Percentiles rank a stretch among this genome's conserved stretches.
phyloP scores from a whole-genome alignment of 2,797 vertebrate species.

The Alauda arvensis region DNA sequence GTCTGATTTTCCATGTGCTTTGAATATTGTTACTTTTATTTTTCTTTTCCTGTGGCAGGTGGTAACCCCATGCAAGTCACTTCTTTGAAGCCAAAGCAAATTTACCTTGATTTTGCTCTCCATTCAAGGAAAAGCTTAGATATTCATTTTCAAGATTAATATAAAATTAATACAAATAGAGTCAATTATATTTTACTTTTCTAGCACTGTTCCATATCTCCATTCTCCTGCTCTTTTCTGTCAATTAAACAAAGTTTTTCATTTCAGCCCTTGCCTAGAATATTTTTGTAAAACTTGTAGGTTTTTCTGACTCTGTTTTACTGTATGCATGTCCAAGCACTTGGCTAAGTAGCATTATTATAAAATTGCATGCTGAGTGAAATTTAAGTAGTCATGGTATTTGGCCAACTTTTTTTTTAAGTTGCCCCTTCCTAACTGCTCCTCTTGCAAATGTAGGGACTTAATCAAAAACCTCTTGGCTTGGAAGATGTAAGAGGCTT shows the following conservation, averaged over 20 bases:
- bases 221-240: neutral
- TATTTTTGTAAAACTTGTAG: neutral
- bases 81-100: neutral
- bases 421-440: neutral
- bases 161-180: neutral
- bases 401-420: neutral
- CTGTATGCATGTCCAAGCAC: neutral
- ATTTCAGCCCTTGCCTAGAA: neutral
- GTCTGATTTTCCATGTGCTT: neutral
- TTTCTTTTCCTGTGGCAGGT: too few relatives aligned
- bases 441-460: neutral
- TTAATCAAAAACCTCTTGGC: neutral
- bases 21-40: neutral
- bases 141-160: neutral
- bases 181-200: neutral
- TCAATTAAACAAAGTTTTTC: neutral
- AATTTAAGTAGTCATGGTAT: neutral
- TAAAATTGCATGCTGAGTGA: rapidly evolving
- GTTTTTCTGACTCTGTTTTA: neutral
- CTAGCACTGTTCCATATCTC: neutral
- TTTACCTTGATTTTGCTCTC: neutral
- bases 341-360: neutral
- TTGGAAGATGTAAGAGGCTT: neutral
- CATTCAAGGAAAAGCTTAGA: neutral
- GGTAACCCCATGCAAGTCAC: neutral